phyloP scores from a whole-genome alignment of 2,888 invertebrate species.

The Pedicia rivosa region DNA sequence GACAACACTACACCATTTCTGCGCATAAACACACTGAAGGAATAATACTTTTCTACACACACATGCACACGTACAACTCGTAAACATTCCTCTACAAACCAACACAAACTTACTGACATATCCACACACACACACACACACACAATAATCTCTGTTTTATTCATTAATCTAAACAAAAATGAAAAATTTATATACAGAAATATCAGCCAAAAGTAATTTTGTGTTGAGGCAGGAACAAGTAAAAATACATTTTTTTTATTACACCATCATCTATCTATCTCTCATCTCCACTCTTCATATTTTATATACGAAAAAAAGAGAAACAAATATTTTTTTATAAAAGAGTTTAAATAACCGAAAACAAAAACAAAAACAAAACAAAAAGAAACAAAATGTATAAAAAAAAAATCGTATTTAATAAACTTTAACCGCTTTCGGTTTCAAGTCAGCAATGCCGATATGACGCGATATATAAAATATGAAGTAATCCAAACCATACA shows the following conservation, averaged over 20 bases:
- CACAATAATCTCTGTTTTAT: too few species aligned
- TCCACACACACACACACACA: constrained; percentile 1
- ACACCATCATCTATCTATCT: neutral
- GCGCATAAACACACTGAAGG: too few species aligned
- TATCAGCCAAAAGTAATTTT: constrained; percentile 7
- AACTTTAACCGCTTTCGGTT: constrained; percentile 4
- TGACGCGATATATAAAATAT: too few species aligned
- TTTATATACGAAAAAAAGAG: constrained; percentile 1
- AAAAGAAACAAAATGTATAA: neutral
- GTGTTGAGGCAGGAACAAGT: constrained; percentile 9
- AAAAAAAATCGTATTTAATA: neutral
- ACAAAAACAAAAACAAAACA: neutral
- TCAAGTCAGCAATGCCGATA: constrained; percentile 4
- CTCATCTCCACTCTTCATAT: too few species aligned
- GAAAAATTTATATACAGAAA: neutral
- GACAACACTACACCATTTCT: too few species aligned
- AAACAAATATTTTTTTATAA: constrained; percentile 2
- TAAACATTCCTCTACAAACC: too few species aligned
- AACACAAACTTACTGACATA: too few species aligned
- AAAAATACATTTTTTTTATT: neutral
- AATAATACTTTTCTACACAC: too few species aligned
- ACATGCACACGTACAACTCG: too few species aligned
- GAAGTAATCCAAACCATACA: too few species aligned
- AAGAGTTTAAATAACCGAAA: neutral
- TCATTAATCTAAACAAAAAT: constrained; percentile 2